phyloP scores from a whole-genome alignment of 1,140 invertebrate species.

The Pemphigus obesinymphae region DNA sequence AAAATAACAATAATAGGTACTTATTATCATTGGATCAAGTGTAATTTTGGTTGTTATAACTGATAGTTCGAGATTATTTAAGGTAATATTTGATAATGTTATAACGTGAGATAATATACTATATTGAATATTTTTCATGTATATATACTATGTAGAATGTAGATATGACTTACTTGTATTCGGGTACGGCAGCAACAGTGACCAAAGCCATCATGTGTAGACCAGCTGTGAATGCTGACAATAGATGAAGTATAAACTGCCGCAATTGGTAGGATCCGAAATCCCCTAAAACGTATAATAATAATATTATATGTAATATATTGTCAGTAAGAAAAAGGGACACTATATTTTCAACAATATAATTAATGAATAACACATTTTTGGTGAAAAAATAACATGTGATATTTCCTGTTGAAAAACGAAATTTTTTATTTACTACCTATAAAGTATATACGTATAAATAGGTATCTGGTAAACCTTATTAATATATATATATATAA shows the following conservation, averaged over 20 bases:
- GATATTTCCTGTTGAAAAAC: too few relatives aligned
- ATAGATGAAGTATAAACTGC: conserved; percentile 69
- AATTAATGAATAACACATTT: not conserved
- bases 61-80: not conserved
- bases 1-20: not conserved
- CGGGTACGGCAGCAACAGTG: conserved; percentile 71
- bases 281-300: conserved; percentile 59
- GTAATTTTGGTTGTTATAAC: not conserved
- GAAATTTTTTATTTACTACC: too few relatives aligned
- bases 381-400: too few relatives aligned
- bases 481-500: too few relatives aligned
- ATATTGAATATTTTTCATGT: not conserved
- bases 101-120: not conserved
- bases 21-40: not conserved
- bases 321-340: not conserved
- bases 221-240: conserved; percentile 69
- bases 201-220: conserved; percentile 73
- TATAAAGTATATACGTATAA: too few relatives aligned
- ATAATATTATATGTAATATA: not conserved
- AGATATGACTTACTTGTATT: conserved; percentile 60
- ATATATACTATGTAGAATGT: not conserved
- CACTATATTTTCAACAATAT: not conserved
- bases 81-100: not conserved
- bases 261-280: conserved; percentile 72
- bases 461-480: too few relatives aligned